Base-by-base conservation (phyloP, 2,888 invertebrate genomes). In the Sinodicranocentrus sp. region DNA sequence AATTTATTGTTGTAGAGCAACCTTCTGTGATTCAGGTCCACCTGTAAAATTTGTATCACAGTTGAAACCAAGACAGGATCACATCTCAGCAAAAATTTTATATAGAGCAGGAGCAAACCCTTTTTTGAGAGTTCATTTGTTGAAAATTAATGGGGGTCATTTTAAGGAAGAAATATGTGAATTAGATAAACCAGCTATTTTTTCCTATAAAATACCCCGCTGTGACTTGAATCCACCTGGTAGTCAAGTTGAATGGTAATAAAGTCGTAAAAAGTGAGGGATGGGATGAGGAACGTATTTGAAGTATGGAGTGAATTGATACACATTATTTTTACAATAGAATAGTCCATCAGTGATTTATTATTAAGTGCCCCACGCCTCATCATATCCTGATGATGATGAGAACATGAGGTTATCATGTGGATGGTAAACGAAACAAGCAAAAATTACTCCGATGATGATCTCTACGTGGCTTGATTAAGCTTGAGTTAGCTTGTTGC, bases 281-380 rank as follows among this genome's bases (percentile, higher is more conserved):
- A 48, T 48, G 48, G 48, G 33, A 33, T n/a, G n/a, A n/a, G n/a
- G n/a, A n/a, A n/a, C n/a, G 33, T 33, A 33, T 33, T 33, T 6
- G 10, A 48, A 48, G 48, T n/a, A 5, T 48, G n/a, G n/a, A n/a
- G n/a, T n/a, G 48, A 3, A n/a, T n/a, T 48, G n/a, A 17, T 48
- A 48, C n/a, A 17, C 48, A 48, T 17, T 8, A 15, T 57, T 57
- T 57, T 57, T 15, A 15, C 57, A 15, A 57, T 15, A 21, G 3
- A 57, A 23, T 19, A 57, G 21, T 57, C 8, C 5, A 10, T 59
- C 59, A 59, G 33, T 63, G 63, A 63, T 63, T 63, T 63, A 63
- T 63, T 63, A 17, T n/a, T 33, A 63, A 28, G 6, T 23, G 33
- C 63, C 63, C 63, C 63, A 63, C 63, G 63, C 63, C 63, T 63